These are phyloP conservation scores for Coregonus suidteri DNA, from an alignment of 2,797 vertebrate species.

Conservation along the genomic window DNA sequence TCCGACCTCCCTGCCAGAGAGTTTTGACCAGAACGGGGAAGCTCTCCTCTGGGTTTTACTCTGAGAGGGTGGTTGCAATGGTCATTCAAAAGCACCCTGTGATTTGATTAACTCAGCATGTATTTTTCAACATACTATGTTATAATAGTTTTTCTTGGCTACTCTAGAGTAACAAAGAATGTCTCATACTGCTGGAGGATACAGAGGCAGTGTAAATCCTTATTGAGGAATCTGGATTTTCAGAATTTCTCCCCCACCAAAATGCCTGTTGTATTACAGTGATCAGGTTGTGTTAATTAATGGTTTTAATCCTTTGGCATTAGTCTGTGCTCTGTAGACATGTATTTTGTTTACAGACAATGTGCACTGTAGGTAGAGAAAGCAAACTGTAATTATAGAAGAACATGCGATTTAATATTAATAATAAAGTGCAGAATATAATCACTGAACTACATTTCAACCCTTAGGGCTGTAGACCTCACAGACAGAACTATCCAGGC, in stretches of 20 bases:
- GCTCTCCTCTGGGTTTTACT: conserved; percentile 63
- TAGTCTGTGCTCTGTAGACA: conserved; percentile 22
- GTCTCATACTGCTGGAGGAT: not conserved
- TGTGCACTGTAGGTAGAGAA: conserved; percentile 21
- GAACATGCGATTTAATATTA: conserved; percentile 17
- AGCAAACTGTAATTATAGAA: conserved; percentile 35
- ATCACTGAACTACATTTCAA: conserved; percentile 9
- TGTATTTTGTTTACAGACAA: not conserved
- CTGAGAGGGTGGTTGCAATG: conserved; percentile 64
- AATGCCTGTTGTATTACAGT: not conserved
- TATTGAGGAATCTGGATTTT: not conserved
- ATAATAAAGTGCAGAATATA: conserved; percentile 23
- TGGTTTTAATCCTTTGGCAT: conserved; percentile 8
- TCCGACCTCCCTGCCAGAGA: conserved; percentile 58
- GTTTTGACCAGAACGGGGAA: conserved; percentile 52
- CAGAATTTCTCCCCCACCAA: not conserved
- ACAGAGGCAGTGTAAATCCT: not conserved
- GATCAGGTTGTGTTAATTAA: not conserved
- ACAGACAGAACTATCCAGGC: no score
- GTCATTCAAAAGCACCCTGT: conserved; percentile 71
- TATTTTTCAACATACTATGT: conserved; percentile 66
- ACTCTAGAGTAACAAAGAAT: conserved; percentile 50
- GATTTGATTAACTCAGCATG: conserved; percentile 71
- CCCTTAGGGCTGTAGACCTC: not conserved
- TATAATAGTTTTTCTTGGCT: conserved; percentile 50